Conservation (phyloP, 2,888 invertebrate genomes). For the Synanthedon vespiformis region DNA sequence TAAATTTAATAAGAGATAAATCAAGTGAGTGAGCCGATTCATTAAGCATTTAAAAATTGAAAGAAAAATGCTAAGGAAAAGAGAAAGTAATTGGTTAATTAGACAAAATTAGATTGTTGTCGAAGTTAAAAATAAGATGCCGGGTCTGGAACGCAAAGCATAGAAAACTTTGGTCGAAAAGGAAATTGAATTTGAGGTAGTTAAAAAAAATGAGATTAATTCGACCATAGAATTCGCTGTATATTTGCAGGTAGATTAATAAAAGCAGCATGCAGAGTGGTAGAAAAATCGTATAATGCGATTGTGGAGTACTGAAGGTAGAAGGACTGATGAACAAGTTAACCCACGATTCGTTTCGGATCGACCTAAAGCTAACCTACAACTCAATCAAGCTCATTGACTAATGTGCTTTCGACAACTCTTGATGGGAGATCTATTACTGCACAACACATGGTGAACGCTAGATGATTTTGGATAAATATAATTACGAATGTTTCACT, state of each 20-base stretch:
- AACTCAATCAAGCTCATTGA: conserved; percentile 60
- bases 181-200: conserved; percentile 4
- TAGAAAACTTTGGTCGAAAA: conserved; percentile 21
- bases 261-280: conserved; percentile 67
- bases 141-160: conserved; percentile 33
- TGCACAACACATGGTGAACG: conserved; percentile 53
- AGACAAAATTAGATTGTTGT: conserved; percentile 37
- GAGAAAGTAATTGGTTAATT: conserved; percentile 28
- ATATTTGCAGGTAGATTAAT: conserved; percentile 37
- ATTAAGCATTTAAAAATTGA: conserved; percentile 30
- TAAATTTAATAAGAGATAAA: conserved; percentile 31
- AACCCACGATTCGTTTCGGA: conserved; percentile 50
- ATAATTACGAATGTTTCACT: conserved; percentile 52
- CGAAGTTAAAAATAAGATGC: conserved; percentile 48
- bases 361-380: conserved; percentile 64
- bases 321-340: conserved; percentile 47
- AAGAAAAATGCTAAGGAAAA: conserved; percentile 37
- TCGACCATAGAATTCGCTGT: conserved; percentile 33
- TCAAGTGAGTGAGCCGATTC: conserved; percentile 34
- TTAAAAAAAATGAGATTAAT: conserved; percentile 8
- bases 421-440: conserved; percentile 54
- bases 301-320: conserved; percentile 49
- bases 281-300: conserved; percentile 56
- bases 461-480: conserved; percentile 60
- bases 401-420: conserved; percentile 62